Conservation (phyloP, 2,113 vertebrate genomes). For the Ceuthmochares aereus region DNA sequence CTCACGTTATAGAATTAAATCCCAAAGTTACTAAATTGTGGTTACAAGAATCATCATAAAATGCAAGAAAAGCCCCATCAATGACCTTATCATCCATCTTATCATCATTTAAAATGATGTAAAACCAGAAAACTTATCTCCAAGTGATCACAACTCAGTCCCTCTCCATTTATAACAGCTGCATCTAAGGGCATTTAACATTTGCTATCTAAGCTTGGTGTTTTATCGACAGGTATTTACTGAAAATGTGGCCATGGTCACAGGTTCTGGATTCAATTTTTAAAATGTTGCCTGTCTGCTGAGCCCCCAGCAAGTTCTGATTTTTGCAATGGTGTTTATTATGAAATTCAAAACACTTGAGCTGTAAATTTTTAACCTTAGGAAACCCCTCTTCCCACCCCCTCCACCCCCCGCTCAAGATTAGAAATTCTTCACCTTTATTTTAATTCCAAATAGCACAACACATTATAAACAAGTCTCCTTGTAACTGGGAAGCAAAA, state of each 20-base stretch:
- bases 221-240: neutral
- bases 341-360: neutral
- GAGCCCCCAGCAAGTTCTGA: neutral
- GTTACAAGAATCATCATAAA: neutral
- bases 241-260: neutral
- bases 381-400: too few species aligned
- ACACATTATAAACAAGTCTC: neutral
- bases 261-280: neutral
- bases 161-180: neutral
- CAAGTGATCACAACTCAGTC: neutral
- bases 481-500: rapidly evolving
- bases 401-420: neutral
- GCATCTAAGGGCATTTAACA: neutral
- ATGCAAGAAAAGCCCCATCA: neutral
- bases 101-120: neutral
- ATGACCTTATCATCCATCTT: neutral
- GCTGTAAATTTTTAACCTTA: neutral
- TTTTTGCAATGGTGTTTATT: neutral
- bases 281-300: neutral
- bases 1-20: neutral
- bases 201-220: neutral
- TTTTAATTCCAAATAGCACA: neutral
- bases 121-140: neutral
- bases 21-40: neutral
- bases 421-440: neutral